A percentile compares a stretch with the other conserved stretches of the same genome.
Evolutionary conservation across 2,888 invertebrate genomes (phyloP).

Genomic region (Lagria hirta): DNA sequence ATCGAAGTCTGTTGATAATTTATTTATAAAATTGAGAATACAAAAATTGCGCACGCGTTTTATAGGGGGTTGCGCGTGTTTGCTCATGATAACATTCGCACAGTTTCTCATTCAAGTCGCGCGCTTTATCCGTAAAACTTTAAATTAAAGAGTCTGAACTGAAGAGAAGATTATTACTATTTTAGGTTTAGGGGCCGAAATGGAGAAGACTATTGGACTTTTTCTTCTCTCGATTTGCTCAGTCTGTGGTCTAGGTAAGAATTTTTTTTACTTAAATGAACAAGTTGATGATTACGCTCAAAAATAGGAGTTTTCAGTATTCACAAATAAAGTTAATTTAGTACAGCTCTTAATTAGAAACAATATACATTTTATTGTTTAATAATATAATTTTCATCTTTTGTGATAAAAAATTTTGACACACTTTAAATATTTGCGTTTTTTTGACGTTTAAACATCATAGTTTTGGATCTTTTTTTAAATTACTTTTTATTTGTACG

Average conservation of each 20-base stretch:
- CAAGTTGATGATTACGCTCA: too few relatives aligned
- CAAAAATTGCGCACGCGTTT: slow-evolving; percentile 20
- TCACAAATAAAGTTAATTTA: too few relatives aligned
- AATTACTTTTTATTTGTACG: too few relatives aligned
- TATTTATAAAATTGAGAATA: slow-evolving; percentile 15
- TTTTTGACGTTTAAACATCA: too few relatives aligned
- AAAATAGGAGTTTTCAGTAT: too few relatives aligned
- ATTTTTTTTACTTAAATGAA: slow-evolving; percentile 5
- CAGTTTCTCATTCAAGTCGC: slow-evolving; percentile 25
- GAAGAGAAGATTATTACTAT: slow-evolving; percentile 11
- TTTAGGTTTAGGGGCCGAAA: slow-evolving; percentile 14
- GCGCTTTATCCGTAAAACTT: slow-evolving; percentile 21
- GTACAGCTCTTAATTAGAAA: too few relatives aligned
- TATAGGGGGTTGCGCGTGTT: slow-evolving; percentile 25
- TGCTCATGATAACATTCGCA: slow-evolving; percentile 17
- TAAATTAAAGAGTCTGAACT: slow-evolving; percentile 15
- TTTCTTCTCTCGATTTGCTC: slow-evolving; percentile 14
- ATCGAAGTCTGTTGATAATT: slow-evolving; percentile 15
- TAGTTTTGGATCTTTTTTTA: too few relatives aligned
- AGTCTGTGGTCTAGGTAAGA: slow-evolving; percentile 15
- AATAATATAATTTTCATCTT: too few relatives aligned
- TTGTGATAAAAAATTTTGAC: too few relatives aligned
- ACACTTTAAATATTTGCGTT: too few relatives aligned
- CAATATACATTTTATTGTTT: too few relatives aligned
- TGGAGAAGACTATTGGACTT: slow-evolving; percentile 12